These are phyloP conservation scores for Thecocarcelia acutangulata DNA, from an alignment of 2,888 invertebrate genomes.

Conservation along the genomic window DNA sequence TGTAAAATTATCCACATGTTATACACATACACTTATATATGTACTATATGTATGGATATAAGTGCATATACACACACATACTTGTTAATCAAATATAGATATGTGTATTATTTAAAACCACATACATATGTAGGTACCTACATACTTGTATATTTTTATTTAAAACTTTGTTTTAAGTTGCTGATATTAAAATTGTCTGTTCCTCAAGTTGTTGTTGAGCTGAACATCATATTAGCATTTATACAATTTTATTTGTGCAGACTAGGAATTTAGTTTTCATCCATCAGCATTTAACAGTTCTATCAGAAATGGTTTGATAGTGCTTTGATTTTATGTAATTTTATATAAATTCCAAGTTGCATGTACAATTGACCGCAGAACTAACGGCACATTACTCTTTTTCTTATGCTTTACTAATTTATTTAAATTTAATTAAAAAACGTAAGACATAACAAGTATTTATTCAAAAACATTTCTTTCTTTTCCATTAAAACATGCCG, in stretches of 20 bases:
- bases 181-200: constrained; percentile 3
- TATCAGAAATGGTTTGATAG: too few relatives aligned
- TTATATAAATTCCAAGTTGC: too few relatives aligned
- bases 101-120: too few relatives aligned
- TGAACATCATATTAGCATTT: constrained; percentile 11
- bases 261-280: not conserved
- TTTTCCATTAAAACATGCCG: too few relatives aligned
- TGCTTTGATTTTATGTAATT: too few relatives aligned
- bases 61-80: not conserved
- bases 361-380: too few relatives aligned
- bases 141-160: not conserved
- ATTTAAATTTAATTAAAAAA: too few relatives aligned
- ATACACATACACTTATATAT: not conserved
- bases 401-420: too few relatives aligned
- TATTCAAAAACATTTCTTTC: too few relatives aligned
- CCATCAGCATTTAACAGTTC: not conserved
- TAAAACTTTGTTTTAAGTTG: not conserved
- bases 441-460: too few relatives aligned
- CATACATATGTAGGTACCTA: too few relatives aligned
- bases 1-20: not conserved
- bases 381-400: too few relatives aligned
- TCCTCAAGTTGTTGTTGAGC: constrained; percentile 14
- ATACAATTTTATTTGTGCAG: not conserved
- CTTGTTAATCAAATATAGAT: not conserved
- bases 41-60: not conserved